Conservation (phyloP, 2,797 vertebrate genomes). For the Sparus aurata region DNA sequence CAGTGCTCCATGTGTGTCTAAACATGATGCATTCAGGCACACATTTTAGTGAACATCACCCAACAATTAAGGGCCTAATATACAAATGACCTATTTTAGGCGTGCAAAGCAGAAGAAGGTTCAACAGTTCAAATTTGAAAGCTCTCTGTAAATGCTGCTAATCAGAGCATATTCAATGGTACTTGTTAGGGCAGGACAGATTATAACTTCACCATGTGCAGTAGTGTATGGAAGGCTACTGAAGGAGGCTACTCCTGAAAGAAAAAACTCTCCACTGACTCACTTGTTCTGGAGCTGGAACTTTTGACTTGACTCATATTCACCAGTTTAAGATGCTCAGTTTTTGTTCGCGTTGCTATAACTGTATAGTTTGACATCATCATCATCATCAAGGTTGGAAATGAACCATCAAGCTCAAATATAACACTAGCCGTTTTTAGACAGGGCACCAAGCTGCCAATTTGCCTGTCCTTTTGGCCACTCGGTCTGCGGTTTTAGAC, state of each 20-base stretch:
- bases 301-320: neutral
- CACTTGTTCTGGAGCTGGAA: neutral
- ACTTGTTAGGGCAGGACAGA: neutral
- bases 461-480: too few relatives aligned
- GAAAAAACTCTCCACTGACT: neutral
- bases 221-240: neutral
- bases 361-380: neutral
- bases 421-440: too few relatives aligned
- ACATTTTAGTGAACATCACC: neutral
- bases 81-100: too few relatives aligned
- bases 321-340: neutral
- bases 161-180: neutral
- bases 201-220: neutral
- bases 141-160: neutral
- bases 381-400: neutral
- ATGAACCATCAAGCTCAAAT: neutral
- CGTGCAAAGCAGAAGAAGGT: too few relatives aligned
- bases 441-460: too few relatives aligned
- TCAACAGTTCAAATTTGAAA: neutral
- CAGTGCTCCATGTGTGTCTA: too few relatives aligned
- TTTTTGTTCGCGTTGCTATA: neutral
- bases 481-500: too few relatives aligned
- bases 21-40: neutral
- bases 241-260: neutral
- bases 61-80: neutral